phyloP scores from a whole-genome alignment of 2,797 vertebrate genomes.

The Crocidura indochinensis region DNA sequence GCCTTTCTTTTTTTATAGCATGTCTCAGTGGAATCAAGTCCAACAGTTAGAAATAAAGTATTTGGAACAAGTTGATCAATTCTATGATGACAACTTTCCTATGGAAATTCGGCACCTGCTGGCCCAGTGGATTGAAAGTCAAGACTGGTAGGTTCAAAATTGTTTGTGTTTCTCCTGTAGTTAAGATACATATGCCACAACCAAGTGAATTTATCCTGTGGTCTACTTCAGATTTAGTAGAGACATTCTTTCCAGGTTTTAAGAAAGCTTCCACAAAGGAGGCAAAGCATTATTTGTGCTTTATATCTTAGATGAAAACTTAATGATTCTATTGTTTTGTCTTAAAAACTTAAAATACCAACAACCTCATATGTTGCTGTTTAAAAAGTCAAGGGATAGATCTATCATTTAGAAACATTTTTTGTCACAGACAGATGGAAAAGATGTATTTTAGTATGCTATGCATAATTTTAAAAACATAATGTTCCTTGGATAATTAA shows the following conservation, averaged over 20 bases:
- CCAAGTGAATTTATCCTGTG: background rate
- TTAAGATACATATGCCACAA: background rate
- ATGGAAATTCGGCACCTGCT: slow-evolving; percentile 98
- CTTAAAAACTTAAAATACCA: background rate
- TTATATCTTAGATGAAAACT: slow-evolving; percentile 35
- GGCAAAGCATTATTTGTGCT: slow-evolving; percentile 15
- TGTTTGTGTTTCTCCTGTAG: slow-evolving; percentile 15
- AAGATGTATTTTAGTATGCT: slow-evolving; percentile 24
- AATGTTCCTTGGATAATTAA: background rate
- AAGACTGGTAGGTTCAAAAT: slow-evolving; percentile 94
- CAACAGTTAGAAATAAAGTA: slow-evolving; percentile 97
- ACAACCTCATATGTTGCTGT: background rate
- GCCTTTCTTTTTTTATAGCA: slow-evolving; percentile 88
- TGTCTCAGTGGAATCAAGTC: slow-evolving; percentile 99
- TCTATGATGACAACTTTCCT: slow-evolving; percentile 98
- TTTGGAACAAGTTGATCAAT: slow-evolving; percentile 97
- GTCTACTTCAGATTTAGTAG: slow-evolving; percentile 35
- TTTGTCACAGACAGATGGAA: background rate
- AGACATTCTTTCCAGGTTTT: slow-evolving; percentile 16
- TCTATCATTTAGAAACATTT: slow-evolving; percentile 15
- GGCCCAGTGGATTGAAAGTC: slow-evolving; percentile 96
- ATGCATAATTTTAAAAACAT: slow-evolving; percentile 38
- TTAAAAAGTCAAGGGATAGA: slow-evolving; percentile 38
- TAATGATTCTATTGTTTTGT: slow-evolving; percentile 26
- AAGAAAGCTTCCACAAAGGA: slow-evolving; percentile 7